These are phyloP conservation scores for Aeoliscus strigatus DNA, from an alignment of 2,797 vertebrate genomes.

Conservation along the genomic window DNA sequence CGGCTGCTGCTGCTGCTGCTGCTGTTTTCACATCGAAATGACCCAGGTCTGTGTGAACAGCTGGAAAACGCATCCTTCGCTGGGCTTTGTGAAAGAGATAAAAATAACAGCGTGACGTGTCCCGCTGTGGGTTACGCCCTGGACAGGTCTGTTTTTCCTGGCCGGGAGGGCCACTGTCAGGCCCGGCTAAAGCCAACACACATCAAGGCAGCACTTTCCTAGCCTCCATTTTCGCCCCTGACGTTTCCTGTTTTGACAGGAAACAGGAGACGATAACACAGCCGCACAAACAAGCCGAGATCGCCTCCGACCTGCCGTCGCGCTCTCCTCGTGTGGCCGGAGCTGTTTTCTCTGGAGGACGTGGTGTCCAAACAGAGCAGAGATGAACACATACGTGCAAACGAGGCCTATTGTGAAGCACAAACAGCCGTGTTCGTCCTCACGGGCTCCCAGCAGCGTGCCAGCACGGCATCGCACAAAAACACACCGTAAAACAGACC, in stretches of 20 bases:
- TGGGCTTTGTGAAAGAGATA: slow-evolving; percentile 69
- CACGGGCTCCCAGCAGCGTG: slow-evolving; percentile 41
- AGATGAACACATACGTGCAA: slow-evolving; percentile 6
- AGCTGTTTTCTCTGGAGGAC: slow-evolving; percentile 56
- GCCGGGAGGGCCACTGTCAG: slow-evolving; percentile 60
- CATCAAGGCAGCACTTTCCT: slow-evolving; percentile 77
- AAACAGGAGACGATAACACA: slow-evolving; percentile 76
- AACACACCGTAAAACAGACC: slow-evolving; percentile 54
- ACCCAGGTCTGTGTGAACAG: slow-evolving; percentile 68
- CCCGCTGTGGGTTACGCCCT: slow-evolving; percentile 61
- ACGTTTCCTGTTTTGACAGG: slow-evolving; percentile 84
- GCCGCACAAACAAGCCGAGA: slow-evolving; percentile 66
- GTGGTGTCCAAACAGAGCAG: slow-evolving; percentile 40
- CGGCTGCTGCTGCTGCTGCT: slow-evolving; percentile 10
- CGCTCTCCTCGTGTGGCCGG: slow-evolving; percentile 40
- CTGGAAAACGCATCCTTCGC: slow-evolving; percentile 68
- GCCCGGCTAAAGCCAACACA: slow-evolving; percentile 65
- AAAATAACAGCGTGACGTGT: slow-evolving; percentile 69
- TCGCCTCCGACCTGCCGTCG: slow-evolving; percentile 56
- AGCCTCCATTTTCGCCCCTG: slow-evolving; percentile 69
- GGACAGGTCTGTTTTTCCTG: slow-evolving; percentile 69
- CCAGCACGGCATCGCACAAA: slow-evolving; percentile 49
- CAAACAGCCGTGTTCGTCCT: slow-evolving; percentile 50
- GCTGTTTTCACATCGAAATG: slow-evolving; percentile 53
- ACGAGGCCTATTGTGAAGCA: slow-evolving; percentile 1